phyloP scores from a whole-genome alignment of 2,888 invertebrate species.

The Sphinx pinastri region DNA sequence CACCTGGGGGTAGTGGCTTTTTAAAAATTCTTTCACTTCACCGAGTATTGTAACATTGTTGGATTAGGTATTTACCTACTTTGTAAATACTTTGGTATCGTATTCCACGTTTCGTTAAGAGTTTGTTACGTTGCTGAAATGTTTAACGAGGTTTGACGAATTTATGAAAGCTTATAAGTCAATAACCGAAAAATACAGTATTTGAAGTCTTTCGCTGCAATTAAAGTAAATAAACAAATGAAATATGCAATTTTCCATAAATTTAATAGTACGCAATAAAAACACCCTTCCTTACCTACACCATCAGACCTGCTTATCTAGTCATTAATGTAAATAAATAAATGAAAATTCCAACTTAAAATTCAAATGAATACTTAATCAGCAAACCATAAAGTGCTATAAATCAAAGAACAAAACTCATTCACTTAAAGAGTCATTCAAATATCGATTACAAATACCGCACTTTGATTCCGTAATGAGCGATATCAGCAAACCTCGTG shows the following conservation, averaged over 20 bases:
- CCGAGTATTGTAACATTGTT: constrained; percentile 41
- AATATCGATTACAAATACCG: constrained; percentile 16
- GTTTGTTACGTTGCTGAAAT: too few relatives aligned
- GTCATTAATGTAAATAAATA: too few relatives aligned
- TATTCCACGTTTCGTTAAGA: not conserved
- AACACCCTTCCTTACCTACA: too few relatives aligned
- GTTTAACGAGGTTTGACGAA: too few relatives aligned
- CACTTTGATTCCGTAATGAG: constrained; percentile 37
- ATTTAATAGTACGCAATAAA: too few relatives aligned
- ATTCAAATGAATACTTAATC: not conserved
- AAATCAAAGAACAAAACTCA: not conserved
- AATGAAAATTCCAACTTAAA: too few relatives aligned
- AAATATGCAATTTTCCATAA: too few relatives aligned
- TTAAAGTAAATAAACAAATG: too few relatives aligned
- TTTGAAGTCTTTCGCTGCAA: too few relatives aligned
- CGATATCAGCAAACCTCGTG: constrained; percentile 57
- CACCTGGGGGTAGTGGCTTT: constrained; percentile 74
- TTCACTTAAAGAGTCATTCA: constrained; percentile 7
- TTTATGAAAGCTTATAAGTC: too few relatives aligned
- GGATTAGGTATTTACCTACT: constrained; percentile 23
- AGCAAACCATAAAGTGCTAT: not conserved
- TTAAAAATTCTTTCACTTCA: constrained; percentile 64
- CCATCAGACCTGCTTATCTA: too few relatives aligned
- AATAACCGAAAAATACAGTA: too few relatives aligned
- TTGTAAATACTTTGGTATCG: constrained; percentile 24